Percentiles rank a stretch among this genome's conserved stretches.
phyloP scores from a whole-genome alignment of 2,113 vertebrate species.

The Phrynocephalus versicolor region DNA sequence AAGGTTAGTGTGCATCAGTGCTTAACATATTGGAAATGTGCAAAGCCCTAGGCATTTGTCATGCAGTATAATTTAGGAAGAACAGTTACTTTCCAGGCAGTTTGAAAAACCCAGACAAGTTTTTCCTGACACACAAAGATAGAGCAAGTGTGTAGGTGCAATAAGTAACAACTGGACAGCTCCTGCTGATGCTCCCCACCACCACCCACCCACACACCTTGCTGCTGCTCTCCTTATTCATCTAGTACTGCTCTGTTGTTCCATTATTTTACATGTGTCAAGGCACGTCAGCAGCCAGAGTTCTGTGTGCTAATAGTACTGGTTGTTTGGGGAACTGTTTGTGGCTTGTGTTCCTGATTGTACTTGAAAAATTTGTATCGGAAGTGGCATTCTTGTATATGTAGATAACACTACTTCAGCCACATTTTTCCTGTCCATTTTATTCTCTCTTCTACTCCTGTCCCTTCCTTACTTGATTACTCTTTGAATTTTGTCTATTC shows the following conservation, averaged over 20 bases:
- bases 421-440: no score
- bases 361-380: not conserved
- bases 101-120: no score
- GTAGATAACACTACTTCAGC: not conserved
- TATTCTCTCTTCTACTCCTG: not conserved
- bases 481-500: not conserved
- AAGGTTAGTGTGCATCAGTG: not conserved
- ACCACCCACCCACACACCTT: no score
- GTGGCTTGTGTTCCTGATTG: not conserved
- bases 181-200: not conserved
- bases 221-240: not conserved
- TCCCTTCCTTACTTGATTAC: not conserved
- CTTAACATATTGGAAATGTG: not conserved
- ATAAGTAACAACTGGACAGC: not conserved
- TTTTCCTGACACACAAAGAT: not conserved
- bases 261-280: not conserved
- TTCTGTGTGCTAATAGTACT: not conserved
- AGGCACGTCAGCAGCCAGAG: not conserved
- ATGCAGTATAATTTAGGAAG: not conserved
- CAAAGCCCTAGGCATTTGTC: not conserved
- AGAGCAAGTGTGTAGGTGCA: not conserved
- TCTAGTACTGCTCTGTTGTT: constrained; percentile 11
- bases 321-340: not conserved
- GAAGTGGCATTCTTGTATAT: not conserved
- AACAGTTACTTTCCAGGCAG: not conserved